A percentile compares a stretch with the other conserved stretches of the same genome.
These are phyloP conservation scores for Agrenia bidenticulata DNA, from an alignment of 2,888 invertebrate species.

Conservation along the genomic window DNA sequence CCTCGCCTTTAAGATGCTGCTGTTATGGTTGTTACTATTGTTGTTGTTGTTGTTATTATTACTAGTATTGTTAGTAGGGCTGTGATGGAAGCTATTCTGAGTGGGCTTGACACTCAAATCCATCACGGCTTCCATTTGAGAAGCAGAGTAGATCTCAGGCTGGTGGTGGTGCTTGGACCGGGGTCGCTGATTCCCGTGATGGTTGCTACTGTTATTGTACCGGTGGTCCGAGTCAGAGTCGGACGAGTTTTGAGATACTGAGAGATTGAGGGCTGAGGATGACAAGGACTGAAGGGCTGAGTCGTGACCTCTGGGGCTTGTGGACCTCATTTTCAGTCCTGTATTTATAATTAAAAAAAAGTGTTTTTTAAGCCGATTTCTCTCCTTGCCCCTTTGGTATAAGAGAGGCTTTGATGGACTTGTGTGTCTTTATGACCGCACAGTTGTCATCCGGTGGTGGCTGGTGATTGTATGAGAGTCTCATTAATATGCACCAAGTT, in stretches of 20 bases:
- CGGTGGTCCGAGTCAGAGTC: conserved; percentile 2
- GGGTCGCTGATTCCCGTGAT: neutral
- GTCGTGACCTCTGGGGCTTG: conserved; percentile 10
- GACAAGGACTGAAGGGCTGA: conserved; percentile 11
- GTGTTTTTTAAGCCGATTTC: no score
- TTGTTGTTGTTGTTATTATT: neutral
- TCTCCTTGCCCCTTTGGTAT: no score
- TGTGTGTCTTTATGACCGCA: no score
- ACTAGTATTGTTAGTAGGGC: neutral
- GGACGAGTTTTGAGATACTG: conserved; percentile 17
- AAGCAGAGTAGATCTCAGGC: neutral
- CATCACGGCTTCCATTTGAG: conserved; percentile 3
- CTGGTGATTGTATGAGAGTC: no score
- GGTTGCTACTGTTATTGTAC: neutral
- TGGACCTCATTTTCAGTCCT: conserved; percentile 23
- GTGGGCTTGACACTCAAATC: conserved; percentile 14
- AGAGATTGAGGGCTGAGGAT: conserved; percentile 13
- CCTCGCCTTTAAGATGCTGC: conserved; percentile 7
- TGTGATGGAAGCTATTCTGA: neutral
- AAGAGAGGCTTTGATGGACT: no score
- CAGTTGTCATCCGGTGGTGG: no score
- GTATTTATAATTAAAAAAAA: neutral
- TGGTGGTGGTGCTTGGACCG: neutral
- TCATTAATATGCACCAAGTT: no score
- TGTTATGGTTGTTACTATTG: neutral